Conservation (phyloP, 2,797 vertebrate genomes). For the Erpetoichthys calabaricus region DNA sequence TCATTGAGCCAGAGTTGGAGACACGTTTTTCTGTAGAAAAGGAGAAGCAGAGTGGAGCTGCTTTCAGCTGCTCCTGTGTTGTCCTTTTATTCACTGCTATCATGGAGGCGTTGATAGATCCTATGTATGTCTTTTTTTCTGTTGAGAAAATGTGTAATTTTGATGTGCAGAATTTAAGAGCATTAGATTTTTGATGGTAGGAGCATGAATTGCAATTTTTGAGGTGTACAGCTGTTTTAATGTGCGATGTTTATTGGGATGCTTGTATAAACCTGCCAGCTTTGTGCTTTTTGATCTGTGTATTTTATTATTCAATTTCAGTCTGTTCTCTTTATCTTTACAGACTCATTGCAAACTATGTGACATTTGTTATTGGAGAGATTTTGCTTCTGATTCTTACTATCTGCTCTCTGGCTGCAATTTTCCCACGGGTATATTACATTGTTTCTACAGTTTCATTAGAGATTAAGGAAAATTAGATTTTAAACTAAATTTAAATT, state of each 20-base stretch:
- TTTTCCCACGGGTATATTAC: constrained; percentile 73
- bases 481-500: too few relatives aligned
- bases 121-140: constrained; percentile 44
- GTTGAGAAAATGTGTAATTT: neutral
- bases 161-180: too few relatives aligned
- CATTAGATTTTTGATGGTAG: too few relatives aligned
- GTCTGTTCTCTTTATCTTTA: constrained; percentile 7
- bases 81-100: constrained; percentile 70
- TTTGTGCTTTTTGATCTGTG: neutral
- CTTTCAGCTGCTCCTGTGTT: constrained; percentile 77
- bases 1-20: constrained; percentile 70
- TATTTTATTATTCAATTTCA: neutral
- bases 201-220: too few relatives aligned
- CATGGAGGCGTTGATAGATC: constrained; percentile 76
- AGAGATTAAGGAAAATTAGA: too few relatives aligned
- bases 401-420: constrained; percentile 72
- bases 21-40: constrained; percentile 77
- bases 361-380: constrained; percentile 75
- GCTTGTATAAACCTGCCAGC: too few relatives aligned
- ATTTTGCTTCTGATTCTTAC: constrained; percentile 71
- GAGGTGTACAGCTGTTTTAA: too few relatives aligned
- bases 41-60: constrained; percentile 75
- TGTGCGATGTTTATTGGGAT: too few relatives aligned
- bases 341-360: constrained; percentile 77
- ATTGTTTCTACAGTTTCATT: neutral